Conservation (phyloP, 2,113 vertebrate genomes). For the Zapus hudsonius region DNA sequence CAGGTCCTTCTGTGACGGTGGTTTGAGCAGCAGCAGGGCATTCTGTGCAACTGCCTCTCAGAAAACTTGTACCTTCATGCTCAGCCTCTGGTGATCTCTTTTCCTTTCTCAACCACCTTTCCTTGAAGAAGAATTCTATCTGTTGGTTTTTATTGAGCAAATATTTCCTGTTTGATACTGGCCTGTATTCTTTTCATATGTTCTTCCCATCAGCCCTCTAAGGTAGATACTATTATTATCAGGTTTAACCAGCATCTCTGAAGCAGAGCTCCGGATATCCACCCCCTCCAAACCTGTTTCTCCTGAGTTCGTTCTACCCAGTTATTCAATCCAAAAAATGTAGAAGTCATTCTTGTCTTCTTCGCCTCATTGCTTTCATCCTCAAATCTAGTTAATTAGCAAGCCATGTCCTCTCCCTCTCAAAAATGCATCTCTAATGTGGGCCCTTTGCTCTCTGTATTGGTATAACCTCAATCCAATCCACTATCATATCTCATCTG, state of each 20-base stretch:
- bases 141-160: slow-evolving; percentile 17
- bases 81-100: background rate
- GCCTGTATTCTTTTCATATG: background rate
- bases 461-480: background rate
- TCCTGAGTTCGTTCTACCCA: slow-evolving; percentile 31
- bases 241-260: slow-evolving; percentile 25
- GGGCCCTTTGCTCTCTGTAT: background rate
- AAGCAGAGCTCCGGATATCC: slow-evolving; percentile 28
- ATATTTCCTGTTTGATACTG: background rate
- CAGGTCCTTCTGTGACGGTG: background rate
- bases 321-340: slow-evolving; percentile 44
- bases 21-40: background rate
- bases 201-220: background rate
- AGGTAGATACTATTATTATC: slow-evolving; percentile 61
- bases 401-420: background rate
- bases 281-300: slow-evolving; percentile 67
- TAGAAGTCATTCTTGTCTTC: background rate
- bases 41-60: background rate
- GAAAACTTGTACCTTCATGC: background rate
- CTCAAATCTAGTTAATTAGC: slow-evolving; percentile 10
- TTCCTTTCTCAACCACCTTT: background rate
- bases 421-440: background rate
- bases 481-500: background rate
- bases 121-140: background rate
- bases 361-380: slow-evolving; percentile 29